Conservation (phyloP, 1,140 invertebrate genomes). For the Ylistrum balloti region DNA sequence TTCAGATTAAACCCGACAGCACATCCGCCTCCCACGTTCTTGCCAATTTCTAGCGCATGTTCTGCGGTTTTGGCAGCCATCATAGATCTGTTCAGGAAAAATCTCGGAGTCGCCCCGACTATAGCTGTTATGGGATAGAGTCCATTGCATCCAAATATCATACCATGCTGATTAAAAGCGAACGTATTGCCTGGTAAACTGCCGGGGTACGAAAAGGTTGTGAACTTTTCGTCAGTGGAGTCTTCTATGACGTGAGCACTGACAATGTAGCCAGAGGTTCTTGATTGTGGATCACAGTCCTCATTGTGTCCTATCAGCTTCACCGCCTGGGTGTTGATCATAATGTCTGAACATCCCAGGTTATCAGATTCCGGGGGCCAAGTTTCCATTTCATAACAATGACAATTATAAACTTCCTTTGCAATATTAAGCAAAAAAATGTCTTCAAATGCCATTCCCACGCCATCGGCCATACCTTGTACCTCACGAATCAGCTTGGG, state of each 20-base stretch:
- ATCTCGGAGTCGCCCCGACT: not conserved
- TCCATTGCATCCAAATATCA: not conserved
- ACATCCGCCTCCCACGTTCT: not conserved
- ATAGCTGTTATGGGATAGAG: not conserved
- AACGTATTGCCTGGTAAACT: not conserved
- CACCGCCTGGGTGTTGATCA: not conserved
- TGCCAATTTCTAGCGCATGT: constrained; percentile 11
- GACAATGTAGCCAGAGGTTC: not conserved
- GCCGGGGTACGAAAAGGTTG: not conserved
- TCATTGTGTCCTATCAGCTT: not conserved
- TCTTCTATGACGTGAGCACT: not conserved
- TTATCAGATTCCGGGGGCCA: not conserved
- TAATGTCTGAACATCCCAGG: not conserved
- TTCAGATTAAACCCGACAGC: constrained; percentile 31
- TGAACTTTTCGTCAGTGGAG: not conserved
- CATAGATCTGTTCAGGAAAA: not conserved
- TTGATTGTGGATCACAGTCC: not conserved
- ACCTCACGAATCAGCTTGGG: not conserved
- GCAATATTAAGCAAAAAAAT: not conserved
- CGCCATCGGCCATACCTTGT: constrained; percentile 8
- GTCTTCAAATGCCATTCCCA: constrained; percentile 7
- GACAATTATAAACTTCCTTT: not conserved
- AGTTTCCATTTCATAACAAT: not conserved
- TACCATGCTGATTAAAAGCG: not conserved
- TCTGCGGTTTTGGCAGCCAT: not conserved